Base-by-base conservation (phyloP, 2,113 vertebrate species). In the Apaloderma vittatum region DNA sequence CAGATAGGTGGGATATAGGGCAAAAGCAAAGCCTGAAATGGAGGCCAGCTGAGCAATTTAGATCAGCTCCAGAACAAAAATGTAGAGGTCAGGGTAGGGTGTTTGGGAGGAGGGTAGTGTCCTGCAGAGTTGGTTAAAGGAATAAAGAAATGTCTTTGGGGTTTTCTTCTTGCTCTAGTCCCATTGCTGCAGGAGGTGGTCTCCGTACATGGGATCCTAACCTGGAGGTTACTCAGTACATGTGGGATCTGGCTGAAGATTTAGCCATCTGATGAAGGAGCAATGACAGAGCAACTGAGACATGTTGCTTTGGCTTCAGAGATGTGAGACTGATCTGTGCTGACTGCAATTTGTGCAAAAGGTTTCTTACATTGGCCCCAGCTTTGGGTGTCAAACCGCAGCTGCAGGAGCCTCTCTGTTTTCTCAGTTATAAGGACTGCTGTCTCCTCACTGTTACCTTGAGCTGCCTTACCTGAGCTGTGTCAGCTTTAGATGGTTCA, bases 1-100 rank as follows among this genome's bases (percentile, higher is more conserved):
- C 0, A 0, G 71, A 40, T 11, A 40, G 89, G 8, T 78, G 67
- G 59, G 59, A 94, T 87, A 40, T 48, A 96, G 85, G 45, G 77
- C 80, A 93, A 85, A 95, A 87, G 54, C 51, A 86, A 88, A 94
- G 16, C 21, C 51, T 83, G 74, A 59, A 92, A 84, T 75, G 68
- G 82, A 93, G 87, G 77, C 32, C 34, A 65, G 36, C 52, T 58
- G 24, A 40, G 34, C 75, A 76, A 83, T 94, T 90, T 77, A 88
- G 34, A 92, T 72, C 68, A 95, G 45, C 34, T 22, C 52, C 27
- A 37, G 84, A 63, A 88, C 4, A 91, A 93, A 78, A 13, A 55
- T 0, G 30, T 1, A 49, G 74, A 62, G 48, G 55, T 90, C 37
- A 3, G 18, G 27, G 6, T n/a, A 34, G 11, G 27, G 4, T 73